Conservation (phyloP, 2,888 invertebrate genomes). For the Cosmia trapezina region DNA sequence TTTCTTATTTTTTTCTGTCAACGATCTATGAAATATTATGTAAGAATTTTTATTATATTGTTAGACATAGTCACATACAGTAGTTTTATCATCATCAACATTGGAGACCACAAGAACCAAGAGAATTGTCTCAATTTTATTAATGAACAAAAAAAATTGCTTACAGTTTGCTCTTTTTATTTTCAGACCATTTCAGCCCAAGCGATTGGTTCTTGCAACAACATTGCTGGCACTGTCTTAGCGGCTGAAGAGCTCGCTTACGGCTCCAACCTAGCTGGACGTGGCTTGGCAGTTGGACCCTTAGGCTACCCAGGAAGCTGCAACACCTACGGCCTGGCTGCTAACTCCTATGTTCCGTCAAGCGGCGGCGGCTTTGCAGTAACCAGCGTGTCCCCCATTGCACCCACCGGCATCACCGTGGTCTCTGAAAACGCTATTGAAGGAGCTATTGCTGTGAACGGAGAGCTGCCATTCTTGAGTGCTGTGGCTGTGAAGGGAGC, state of each 20-base stretch:
- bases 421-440: slow-evolving; percentile 74
- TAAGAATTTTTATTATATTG: background rate
- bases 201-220: slow-evolving; percentile 45
- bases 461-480: slow-evolving; percentile 73
- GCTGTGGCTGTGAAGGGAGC: slow-evolving; percentile 71
- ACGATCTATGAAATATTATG: background rate
- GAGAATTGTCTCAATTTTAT: background rate
- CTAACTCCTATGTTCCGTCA: slow-evolving; percentile 43
- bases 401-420: slow-evolving; percentile 72
- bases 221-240: slow-evolving; percentile 16
- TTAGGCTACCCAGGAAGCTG: slow-evolving; percentile 13
- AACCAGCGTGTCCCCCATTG: slow-evolving; percentile 68
- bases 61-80: background rate
- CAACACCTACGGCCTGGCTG: slow-evolving; percentile 22
- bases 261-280: slow-evolving; percentile 38
- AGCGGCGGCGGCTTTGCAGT: slow-evolving; percentile 65
- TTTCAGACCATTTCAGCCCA: slow-evolving; percentile 53
- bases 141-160: background rate
- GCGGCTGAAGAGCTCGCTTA: slow-evolving; percentile 55
- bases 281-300: slow-evolving; percentile 12
- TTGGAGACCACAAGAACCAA: background rate
- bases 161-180: background rate
- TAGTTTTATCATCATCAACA: too few relatives aligned
- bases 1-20: background rate
- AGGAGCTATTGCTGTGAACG: slow-evolving; percentile 67